A percentile compares a stretch with the other conserved stretches of the same genome.
Evolutionary conservation across 2,113 vertebrate genomes (phyloP).

Genomic region (Trematomus loennbergii): DNA sequence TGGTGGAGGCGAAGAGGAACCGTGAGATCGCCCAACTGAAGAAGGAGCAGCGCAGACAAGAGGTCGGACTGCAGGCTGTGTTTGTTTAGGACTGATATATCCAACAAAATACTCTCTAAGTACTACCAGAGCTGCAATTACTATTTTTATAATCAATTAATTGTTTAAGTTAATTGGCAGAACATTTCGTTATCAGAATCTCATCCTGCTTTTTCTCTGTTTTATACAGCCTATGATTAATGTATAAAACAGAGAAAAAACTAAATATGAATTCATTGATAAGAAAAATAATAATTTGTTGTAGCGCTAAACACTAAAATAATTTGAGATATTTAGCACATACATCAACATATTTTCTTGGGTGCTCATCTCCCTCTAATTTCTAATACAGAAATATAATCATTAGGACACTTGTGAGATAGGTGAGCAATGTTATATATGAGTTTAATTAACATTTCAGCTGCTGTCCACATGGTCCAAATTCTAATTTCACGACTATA

Average conservation of each 20-base stretch:
- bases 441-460: background rate
- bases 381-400: background rate
- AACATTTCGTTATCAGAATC: too few species aligned
- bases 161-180: too few species aligned
- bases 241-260: too few species aligned
- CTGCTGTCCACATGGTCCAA: background rate
- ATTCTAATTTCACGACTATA: background rate
- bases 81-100: background rate
- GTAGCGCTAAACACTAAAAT: too few species aligned
- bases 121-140: too few species aligned
- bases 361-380: background rate
- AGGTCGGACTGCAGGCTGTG: conserved; percentile 75
- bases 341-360: background rate
- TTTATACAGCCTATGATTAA: too few species aligned
- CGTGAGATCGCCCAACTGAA: conserved; percentile 95
- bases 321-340: background rate
- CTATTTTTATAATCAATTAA: too few species aligned
- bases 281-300: too few species aligned
- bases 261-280: too few species aligned
- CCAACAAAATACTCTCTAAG: background rate
- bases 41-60: conserved; percentile 95
- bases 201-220: too few species aligned
- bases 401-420: background rate
- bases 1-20: conserved; percentile 94
- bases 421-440: background rate